A percentile compares a stretch with the other conserved stretches of the same genome.
Evolutionary conservation across 2,113 vertebrate genomes (phyloP).

Genomic region (Anoura caudifer): DNA sequence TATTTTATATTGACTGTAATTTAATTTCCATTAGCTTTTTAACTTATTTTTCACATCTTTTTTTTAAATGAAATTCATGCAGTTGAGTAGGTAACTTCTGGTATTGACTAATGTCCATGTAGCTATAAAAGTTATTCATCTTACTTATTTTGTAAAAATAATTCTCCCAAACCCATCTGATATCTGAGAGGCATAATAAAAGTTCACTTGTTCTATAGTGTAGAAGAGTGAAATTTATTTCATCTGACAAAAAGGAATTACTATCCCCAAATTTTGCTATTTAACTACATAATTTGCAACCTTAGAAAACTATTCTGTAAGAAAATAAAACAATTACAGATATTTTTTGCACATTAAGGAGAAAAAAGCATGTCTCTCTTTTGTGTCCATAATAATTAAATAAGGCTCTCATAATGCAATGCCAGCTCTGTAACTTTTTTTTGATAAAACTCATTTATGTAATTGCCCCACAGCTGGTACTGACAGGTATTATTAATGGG

Average conservation of each 20-base stretch:
- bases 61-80: constrained; percentile 10
- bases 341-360: neutral
- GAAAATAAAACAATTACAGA: constrained; percentile 4
- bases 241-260: neutral
- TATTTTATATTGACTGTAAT: neutral
- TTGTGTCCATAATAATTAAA: neutral
- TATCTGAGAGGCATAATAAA: neutral
- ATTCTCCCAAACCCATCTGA: neutral
- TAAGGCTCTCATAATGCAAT: neutral
- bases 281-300: neutral
- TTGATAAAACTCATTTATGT: neutral
- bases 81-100: neutral
- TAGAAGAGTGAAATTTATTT: neutral
- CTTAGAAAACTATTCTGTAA: neutral
- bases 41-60: neutral
- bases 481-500: neutral
- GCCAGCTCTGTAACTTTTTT: neutral
- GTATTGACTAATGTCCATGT: neutral
- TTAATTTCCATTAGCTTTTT: neutral
- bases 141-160: neutral
- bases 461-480: neutral
- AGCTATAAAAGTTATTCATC: neutral
- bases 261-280: neutral
- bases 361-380: neutral
- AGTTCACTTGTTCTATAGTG: neutral